Percentiles rank a stretch among this genome's conserved stretches.
Conservation (phyloP, 2,888 invertebrate genomes). For the Scelioninae gen. 2 region DNA sequence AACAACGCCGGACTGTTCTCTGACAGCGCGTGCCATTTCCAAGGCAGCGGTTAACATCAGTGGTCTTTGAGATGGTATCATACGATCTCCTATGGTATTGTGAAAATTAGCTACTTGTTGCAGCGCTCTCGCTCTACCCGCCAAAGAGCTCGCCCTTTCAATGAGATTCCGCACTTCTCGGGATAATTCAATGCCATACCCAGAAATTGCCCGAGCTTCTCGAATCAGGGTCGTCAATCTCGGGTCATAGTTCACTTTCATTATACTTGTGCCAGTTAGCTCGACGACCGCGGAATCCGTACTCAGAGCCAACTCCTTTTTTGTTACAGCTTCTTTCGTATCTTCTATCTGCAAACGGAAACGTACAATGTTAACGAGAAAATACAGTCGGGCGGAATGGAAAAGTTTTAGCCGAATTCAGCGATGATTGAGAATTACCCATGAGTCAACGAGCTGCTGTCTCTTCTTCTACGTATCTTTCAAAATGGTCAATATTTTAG, state of each 20-base stretch:
- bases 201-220: slow-evolving; percentile 91
- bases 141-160: slow-evolving; percentile 69
- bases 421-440: slow-evolving; percentile 64
- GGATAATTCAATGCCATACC: slow-evolving; percentile 78
- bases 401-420: background rate
- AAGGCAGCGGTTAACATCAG: slow-evolving; percentile 96
- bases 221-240: slow-evolving; percentile 88
- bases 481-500: slow-evolving; percentile 64
- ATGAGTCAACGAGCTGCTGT: slow-evolving; percentile 69
- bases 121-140: slow-evolving; percentile 86
- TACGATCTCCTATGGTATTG: slow-evolving; percentile 97
- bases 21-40: slow-evolving; percentile 91
- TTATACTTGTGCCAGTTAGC: slow-evolving; percentile 84
- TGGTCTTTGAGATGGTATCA: slow-evolving; percentile 95
- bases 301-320: slow-evolving; percentile 68
- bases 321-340: slow-evolving; percentile 66
- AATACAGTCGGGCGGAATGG: too few relatives aligned
- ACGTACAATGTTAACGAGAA: background rate
- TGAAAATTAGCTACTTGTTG: slow-evolving; percentile 96
- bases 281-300: slow-evolving; percentile 85
- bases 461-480: slow-evolving; percentile 67
- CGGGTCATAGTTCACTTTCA: slow-evolving; percentile 95
- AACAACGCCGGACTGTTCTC: slow-evolving; percentile 89
- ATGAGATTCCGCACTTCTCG: slow-evolving; percentile 71
- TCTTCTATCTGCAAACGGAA: slow-evolving; percentile 64